Base-by-base conservation (phyloP, 2,797 vertebrate species). In the Myripristis murdjan region DNA sequence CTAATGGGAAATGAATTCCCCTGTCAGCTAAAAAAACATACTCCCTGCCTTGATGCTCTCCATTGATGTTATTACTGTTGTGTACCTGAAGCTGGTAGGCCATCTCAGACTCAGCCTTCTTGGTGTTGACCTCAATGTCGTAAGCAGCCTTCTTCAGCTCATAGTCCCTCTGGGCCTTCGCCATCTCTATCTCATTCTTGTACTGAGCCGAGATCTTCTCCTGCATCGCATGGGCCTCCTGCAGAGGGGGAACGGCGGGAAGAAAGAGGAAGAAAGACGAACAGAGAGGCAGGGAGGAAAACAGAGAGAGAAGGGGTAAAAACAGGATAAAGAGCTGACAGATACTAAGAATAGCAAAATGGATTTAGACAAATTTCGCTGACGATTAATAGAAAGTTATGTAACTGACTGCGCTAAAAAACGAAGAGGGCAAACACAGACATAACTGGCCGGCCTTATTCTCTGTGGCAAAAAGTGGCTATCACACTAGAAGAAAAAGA, bases 31-130 rank as follows among this genome's bases (percentile, higher is more conserved):
- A 28, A 28, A 28, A 28, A 28, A 28, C 26, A 28, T 28, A 6
- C 6, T 28, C 6, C 26, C 26, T 28, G 39, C 39, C 39, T 12
- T 44, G 6, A n/a, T 44, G 12, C 16, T 14, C 14, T 43, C 39
- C 39, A 43, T n/a, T 10, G n/a, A 41, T 16, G 2, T 6, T 24
- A 11, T 2, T 24, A 11, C 7, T 20, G 1, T 44, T 20, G 9
- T 48, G 22, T 61, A 97, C 97, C 96, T 97, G 97, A 22, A 97
- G 93, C 81, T 97, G 96, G 65, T 96, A 97, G 59, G 97, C 97
- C 91, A 98, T 93, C 87, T 98, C 97, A 0, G 96, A 96, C 87
- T 97, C 96, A 0, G 96, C 97, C 57, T 96, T 96, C 89, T 96
- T 95, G 0, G 94, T 97, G 94, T 95, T 95, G 61, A 97, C 96